Evolutionary conservation across 2,797 vertebrate genomes (phyloP).

Genomic region (Sebastes glaucus): DNA sequence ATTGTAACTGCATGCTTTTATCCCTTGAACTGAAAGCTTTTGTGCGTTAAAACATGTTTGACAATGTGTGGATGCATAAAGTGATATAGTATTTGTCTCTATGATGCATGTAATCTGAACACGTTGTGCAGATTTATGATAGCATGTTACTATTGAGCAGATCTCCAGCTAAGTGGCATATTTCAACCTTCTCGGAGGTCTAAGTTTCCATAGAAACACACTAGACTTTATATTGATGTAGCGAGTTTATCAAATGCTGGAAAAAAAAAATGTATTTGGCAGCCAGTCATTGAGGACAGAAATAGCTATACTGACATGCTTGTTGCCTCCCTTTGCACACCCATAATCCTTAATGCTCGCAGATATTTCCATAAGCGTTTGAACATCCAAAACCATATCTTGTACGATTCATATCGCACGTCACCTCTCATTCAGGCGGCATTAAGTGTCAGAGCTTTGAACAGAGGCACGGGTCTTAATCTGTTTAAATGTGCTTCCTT

Average conservation of each 20-base stretch:
- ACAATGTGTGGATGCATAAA: neutral
- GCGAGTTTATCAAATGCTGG: conserved; percentile 79
- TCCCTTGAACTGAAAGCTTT: neutral
- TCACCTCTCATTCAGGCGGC: conserved; percentile 76
- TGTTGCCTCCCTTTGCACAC: conserved; percentile 77
- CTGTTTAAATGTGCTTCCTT: conserved; percentile 74
- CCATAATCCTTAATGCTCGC: conserved; percentile 78
- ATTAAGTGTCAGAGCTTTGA: conserved; percentile 78
- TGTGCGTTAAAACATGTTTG: neutral
- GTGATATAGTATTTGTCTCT: neutral
- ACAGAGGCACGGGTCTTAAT: conserved; percentile 73
- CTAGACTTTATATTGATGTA: conserved; percentile 80
- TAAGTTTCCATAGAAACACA: conserved; percentile 85
- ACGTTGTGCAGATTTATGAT: conserved; percentile 27
- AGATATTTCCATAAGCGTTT: conserved; percentile 78
- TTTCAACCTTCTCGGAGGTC: conserved; percentile 75
- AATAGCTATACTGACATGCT: conserved; percentile 81
- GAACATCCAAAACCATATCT: conserved; percentile 76
- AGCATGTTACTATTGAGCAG: conserved; percentile 43
- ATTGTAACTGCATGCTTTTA: conserved; percentile 1
- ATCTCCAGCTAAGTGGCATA: conserved; percentile 67
- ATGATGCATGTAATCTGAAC: conserved; percentile 12
- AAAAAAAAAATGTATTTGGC: conserved; percentile 73
- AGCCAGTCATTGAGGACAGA: conserved; percentile 78
- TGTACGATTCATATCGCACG: conserved; percentile 76